Evolutionary conservation across 2,797 vertebrate species (phyloP), one percentile per base, ranked within the genome.

Genomic region (Monodelphis domestica): DNA sequence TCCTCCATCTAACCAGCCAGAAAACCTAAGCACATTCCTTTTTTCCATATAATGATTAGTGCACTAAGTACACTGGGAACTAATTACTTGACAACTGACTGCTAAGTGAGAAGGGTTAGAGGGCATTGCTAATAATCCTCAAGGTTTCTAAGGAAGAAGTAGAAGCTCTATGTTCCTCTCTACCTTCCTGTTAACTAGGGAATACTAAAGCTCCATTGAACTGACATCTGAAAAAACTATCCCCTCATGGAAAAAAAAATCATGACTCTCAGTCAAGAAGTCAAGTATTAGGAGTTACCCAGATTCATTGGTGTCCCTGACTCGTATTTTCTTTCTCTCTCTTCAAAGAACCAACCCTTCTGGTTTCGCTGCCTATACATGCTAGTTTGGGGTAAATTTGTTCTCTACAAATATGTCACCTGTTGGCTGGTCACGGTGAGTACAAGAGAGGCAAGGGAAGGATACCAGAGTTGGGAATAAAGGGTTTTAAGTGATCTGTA

Each of bases 371-470:
- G 99, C 97, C 97, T 99, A 94, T 99, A 99, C 97, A 99, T 99
- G 95, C 95, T 99, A 95, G 92, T 99, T 56, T 99, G 99, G 99
- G 99, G 99, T 91, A 99, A 99, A 98, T 95, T 99, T 33, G 98
- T 98, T 95, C 98, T 99, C 95, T 99, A 99, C 98, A 99, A 99
- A 98, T 99, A 99, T 0, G 99, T 99, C 97, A 99, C 99, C 98
- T 99, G 99, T 98, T 99, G 99, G 99, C 98, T 99, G 78, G 99
- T 99, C 96, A 99, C 99, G 96, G 99, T 99, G 97, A 99, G 99
- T 98, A 87, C 90, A 29, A 54, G 89, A 91, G 52, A 51, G 11
- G 59, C 29, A 29, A n/a, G 29, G 30, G 30, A 17, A 21, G 14
- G 6, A 54, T 28, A 33, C 28, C 29, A 1, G 1, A 38, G 0